Evolutionary conservation across 2,797 vertebrate genomes (phyloP).

Genomic region (Ficedula albicollis): DNA sequence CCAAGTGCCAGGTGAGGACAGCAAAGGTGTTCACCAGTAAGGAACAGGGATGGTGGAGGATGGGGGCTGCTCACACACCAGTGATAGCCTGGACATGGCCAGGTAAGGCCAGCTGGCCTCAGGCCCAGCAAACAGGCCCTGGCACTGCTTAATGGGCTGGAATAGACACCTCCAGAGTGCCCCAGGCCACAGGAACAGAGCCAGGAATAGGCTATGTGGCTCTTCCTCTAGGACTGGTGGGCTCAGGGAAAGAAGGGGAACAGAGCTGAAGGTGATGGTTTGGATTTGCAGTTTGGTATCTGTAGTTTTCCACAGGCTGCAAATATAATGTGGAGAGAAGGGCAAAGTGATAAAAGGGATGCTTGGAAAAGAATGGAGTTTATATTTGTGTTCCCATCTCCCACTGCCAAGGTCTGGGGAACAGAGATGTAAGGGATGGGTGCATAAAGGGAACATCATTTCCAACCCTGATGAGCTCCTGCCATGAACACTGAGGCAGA

Average conservation of each 20-base stretch:
- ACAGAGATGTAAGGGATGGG: accelerated
- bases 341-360: neutral
- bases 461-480: neutral
- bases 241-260: neutral
- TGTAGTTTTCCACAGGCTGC: neutral
- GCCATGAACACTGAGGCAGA: neutral
- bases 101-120: neutral
- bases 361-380: neutral
- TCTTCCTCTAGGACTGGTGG: neutral
- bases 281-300: neutral
- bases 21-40: neutral
- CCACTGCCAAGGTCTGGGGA: neutral
- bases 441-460: neutral
- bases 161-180: neutral
- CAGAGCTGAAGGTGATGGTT: neutral
- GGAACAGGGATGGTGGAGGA: neutral
- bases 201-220: neutral
- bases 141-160: neutral
- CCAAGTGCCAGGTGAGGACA: neutral
- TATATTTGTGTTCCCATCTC: neutral
- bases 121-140: neutral
- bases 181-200: neutral
- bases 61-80: neutral
- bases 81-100: neutral
- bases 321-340: neutral